Conservation (phyloP, 2,888 invertebrate species). For the Drosophila melanosoma region DNA sequence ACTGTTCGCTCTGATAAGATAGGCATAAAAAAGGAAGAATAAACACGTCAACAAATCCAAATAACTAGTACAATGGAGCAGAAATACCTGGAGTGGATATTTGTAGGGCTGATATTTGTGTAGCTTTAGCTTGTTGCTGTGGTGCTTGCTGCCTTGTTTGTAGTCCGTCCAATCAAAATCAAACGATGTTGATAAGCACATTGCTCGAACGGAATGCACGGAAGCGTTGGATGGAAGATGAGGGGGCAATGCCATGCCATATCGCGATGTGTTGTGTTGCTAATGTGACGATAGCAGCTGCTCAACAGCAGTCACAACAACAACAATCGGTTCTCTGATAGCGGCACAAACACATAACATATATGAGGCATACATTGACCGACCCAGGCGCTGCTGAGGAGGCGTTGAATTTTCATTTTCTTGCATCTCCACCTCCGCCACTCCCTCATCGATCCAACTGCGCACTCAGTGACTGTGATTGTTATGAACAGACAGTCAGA, state of each 20-base stretch:
- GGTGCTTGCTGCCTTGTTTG: slow-evolving; percentile 11
- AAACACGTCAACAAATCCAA: slow-evolving; percentile 54
- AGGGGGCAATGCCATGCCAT: slow-evolving; percentile 44
- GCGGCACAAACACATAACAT: slow-evolving; percentile 29
- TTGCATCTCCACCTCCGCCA: slow-evolving; percentile 3
- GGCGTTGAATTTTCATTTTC: slow-evolving; percentile 73
- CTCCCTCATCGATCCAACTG: slow-evolving; percentile 11
- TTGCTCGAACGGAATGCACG: slow-evolving; percentile 12
- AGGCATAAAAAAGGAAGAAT: slow-evolving; percentile 8
- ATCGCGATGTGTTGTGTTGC: slow-evolving; percentile 39
- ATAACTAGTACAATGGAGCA: slow-evolving; percentile 37
- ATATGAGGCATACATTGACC: slow-evolving; percentile 19
- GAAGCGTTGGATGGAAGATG: slow-evolving; percentile 10
- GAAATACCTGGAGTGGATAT: slow-evolving; percentile 26
- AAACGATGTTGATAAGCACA: slow-evolving; percentile 46
- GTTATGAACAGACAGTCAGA: not conserved
- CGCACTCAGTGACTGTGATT: slow-evolving; percentile 32
- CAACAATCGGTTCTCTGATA: slow-evolving; percentile 41
- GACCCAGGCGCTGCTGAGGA: slow-evolving; percentile 14
- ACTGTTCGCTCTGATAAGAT: slow-evolving; percentile 58
- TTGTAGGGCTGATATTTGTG: slow-evolving; percentile 13
- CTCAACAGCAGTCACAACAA: slow-evolving; percentile 13
- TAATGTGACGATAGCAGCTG: slow-evolving; percentile 54
- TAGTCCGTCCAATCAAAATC: slow-evolving; percentile 51
- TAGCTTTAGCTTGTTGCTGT: slow-evolving; percentile 6